Evolutionary conservation across 2,797 vertebrate genomes (phyloP), one percentile per base, ranked within the genome.

Genomic region (Aeoliscus strigatus): DNA sequence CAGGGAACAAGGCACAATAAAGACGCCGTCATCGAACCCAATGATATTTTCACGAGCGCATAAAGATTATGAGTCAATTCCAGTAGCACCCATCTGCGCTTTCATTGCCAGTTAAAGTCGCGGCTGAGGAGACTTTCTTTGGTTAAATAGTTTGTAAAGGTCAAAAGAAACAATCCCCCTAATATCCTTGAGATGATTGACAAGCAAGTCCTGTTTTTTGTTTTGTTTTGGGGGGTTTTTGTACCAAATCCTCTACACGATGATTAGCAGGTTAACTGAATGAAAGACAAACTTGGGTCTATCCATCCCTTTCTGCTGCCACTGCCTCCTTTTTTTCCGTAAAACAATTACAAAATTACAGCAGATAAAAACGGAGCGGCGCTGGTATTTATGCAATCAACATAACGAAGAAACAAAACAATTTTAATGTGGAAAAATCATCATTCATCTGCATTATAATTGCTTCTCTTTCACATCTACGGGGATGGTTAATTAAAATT

Each of bases 381-480:
- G 90, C 89, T 89, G 87, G 91, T 95, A 95, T 96, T 96, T 97
- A 94, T 96, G 93, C 93, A 97, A 96, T 96, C 94, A 97, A 96
- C 93, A 96, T 92, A 93, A 94, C 91, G 90, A 90, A 90, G 91
- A 95, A 96, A 97, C 94, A 98, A 97, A 97, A 97, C 93, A 95
- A 94, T 96, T 96, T 94, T n/a, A 93, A 94, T 95, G 92, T 91
- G 91, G 90, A 91, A 94, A 94, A 95, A 97, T 92, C 93, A 93
- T 94, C 93, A 93, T 95, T 96, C 93, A 97, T 98, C 94, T 94
- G 91, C 92, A 95, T 96, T 96, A 96, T 97, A 96, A 98, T 98
- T 96, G 93, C 93, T 92, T 96, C 92, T 93, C 94, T 94, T 94
- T 92, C 93, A 94, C 94, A 94, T 96, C 93, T 96, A 97, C 93